phyloP scores from a whole-genome alignment of 2,888 invertebrate genomes.

The Cheilosia vulpina region DNA sequence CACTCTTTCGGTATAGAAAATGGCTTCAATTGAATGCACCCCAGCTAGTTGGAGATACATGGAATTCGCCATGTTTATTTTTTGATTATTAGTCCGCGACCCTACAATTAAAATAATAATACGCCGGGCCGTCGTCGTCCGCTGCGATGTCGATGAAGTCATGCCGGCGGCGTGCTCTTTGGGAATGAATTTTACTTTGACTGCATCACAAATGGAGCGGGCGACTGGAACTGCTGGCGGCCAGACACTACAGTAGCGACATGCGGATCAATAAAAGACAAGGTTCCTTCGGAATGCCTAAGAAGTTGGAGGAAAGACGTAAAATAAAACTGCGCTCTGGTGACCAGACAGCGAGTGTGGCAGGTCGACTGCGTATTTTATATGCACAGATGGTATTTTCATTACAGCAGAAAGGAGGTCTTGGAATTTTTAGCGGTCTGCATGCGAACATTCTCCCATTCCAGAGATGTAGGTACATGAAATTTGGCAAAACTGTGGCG shows the following conservation, averaged over 20 bases:
- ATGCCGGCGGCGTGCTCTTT: slow-evolving; percentile 62
- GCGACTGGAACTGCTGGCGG: slow-evolving; percentile 16
- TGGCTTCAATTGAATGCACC: slow-evolving; percentile 31
- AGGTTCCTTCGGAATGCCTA: slow-evolving; percentile 11
- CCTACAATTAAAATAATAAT: slow-evolving; percentile 69
- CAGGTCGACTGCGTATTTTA: slow-evolving; percentile 6
- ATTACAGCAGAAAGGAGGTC: slow-evolving; percentile 11
- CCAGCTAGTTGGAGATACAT: slow-evolving; percentile 7
- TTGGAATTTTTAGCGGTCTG: not conserved
- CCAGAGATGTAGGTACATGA: not conserved
- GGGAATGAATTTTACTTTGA: slow-evolving; percentile 48
- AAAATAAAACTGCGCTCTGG: not conserved
- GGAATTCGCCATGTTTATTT: slow-evolving; percentile 36
- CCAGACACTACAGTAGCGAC: slow-evolving; percentile 33
- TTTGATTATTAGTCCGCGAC: slow-evolving; percentile 35
- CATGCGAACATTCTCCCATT: not conserved
- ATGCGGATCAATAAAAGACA: slow-evolving; percentile 37
- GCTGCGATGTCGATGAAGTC: not conserved
- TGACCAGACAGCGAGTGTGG: slow-evolving; percentile 17
- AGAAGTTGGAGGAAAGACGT: not conserved
- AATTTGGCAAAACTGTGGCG: slow-evolving; percentile 1
- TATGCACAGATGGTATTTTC: slow-evolving; percentile 10
- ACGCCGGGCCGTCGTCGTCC: slow-evolving; percentile 9
- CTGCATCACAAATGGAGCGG: slow-evolving; percentile 32
- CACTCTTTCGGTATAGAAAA: slow-evolving; percentile 24